Evolutionary conservation across 2,888 invertebrate species (phyloP).

Genomic region (Trachelus iudaicus): DNA sequence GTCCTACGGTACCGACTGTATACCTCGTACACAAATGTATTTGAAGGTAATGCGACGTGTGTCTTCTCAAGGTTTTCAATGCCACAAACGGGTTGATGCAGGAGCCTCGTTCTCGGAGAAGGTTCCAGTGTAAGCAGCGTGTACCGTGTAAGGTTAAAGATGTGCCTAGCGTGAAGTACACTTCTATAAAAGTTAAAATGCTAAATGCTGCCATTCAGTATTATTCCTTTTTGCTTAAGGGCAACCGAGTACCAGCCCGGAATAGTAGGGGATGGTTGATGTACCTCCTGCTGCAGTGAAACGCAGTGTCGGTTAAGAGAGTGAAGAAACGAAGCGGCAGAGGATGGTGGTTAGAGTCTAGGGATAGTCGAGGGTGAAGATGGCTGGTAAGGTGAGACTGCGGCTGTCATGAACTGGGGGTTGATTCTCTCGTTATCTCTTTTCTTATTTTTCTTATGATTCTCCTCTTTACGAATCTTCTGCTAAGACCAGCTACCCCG

Average conservation of each 20-base stretch:
- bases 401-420: not conserved
- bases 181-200: constrained; percentile 41
- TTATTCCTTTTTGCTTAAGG: constrained; percentile 44
- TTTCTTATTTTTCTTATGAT: not conserved
- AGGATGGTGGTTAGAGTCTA: not conserved
- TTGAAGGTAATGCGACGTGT: constrained; percentile 59
- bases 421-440: not conserved
- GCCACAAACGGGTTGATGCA: constrained; percentile 40
- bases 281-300: not conserved
- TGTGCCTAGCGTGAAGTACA: not conserved
- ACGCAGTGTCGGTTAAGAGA: not conserved
- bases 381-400: not conserved
- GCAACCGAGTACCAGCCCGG: not conserved
- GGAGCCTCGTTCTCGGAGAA: constrained; percentile 16
- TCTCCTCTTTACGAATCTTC: not conserved
- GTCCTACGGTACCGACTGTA: not conserved
- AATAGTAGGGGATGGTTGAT: not conserved
- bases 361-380: not conserved
- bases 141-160: not conserved
- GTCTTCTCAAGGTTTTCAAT: constrained; percentile 50
- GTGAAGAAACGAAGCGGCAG: not conserved
- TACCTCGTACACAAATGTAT: constrained; percentile 47
- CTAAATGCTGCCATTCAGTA: constrained; percentile 52
- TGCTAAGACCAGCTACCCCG: not conserved
- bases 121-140: not conserved